Evolutionary conservation across 2,797 vertebrate genomes (phyloP).

Genomic region (Tenualosa ilisha): DNA sequence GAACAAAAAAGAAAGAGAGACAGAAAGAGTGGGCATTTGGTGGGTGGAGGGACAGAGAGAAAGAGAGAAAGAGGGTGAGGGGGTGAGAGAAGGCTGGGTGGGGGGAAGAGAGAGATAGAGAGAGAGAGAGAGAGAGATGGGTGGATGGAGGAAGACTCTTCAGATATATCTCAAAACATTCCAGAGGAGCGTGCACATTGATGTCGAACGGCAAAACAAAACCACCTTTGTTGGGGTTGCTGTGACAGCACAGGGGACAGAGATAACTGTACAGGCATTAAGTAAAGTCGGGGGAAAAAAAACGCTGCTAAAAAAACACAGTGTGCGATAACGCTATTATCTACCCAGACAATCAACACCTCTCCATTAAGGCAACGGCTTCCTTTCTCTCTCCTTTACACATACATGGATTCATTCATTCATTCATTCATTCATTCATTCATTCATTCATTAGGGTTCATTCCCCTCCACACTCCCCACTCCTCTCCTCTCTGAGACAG

Average conservation of each 20-base stretch:
- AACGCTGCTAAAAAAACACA: constrained; percentile 62
- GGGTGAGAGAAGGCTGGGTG: background rate
- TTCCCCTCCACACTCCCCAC: background rate
- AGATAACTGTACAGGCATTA: constrained; percentile 53
- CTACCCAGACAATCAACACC: constrained; percentile 60
- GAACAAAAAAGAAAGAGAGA: background rate
- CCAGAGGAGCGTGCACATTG: background rate
- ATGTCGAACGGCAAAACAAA: background rate
- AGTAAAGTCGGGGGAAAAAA: constrained; percentile 66
- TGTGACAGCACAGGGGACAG: constrained; percentile 46
- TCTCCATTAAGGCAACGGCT: constrained; percentile 52
- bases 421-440: background rate
- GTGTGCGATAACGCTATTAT: constrained; percentile 56
- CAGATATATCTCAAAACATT: background rate
- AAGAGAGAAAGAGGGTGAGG: background rate
- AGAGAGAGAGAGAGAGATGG: no score
- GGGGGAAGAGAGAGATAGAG: background rate
- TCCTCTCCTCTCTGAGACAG: background rate
- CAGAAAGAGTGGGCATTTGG: background rate
- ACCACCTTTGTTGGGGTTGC: constrained; percentile 59
- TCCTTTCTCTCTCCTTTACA: constrained; percentile 11
- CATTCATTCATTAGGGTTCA: background rate
- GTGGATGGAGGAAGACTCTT: background rate
- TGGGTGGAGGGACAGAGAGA: background rate
- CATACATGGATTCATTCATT: background rate